These are phyloP conservation scores for Isurus oxyrinchus DNA, from an alignment of 2,113 vertebrate genomes.

Conservation along the genomic window DNA sequence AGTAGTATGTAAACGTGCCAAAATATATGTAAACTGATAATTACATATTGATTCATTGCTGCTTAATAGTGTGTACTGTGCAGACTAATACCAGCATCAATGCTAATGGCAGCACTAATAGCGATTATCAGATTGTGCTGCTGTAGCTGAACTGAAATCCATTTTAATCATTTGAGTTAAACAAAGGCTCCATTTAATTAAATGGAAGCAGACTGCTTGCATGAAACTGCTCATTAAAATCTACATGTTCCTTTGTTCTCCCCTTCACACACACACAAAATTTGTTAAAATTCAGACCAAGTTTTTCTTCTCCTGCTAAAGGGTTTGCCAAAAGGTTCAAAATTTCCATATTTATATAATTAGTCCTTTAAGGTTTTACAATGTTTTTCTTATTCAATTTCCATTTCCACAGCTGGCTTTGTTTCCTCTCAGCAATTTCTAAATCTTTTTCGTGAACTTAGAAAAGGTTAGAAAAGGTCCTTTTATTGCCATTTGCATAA, in stretches of 20 bases:
- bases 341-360: slow-evolving; percentile 29
- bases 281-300: slow-evolving; percentile 34
- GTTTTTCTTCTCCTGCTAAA: neutral
- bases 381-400: neutral
- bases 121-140: slow-evolving; percentile 25
- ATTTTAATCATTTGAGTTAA: slow-evolving; percentile 21
- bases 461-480: neutral
- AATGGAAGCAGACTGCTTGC: slow-evolving; percentile 19
- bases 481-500: neutral
- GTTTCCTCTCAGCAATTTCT: neutral
- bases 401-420: neutral
- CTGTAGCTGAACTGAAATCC: slow-evolving; percentile 32
- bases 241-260: neutral
- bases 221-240: slow-evolving; percentile 30
- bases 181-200: slow-evolving; percentile 36
- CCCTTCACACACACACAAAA: neutral
- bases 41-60: slow-evolving; percentile 18
- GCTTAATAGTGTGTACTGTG: slow-evolving; percentile 13
- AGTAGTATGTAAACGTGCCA: neutral
- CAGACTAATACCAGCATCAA: neutral
- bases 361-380: neutral
- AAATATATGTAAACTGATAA: slow-evolving; percentile 13
- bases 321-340: slow-evolving; percentile 7
- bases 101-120: slow-evolving; percentile 28
- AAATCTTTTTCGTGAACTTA: neutral